Conservation (phyloP, 53 echinoderm and acorn worm genomes). For the Patiria pectinifera region DNA sequence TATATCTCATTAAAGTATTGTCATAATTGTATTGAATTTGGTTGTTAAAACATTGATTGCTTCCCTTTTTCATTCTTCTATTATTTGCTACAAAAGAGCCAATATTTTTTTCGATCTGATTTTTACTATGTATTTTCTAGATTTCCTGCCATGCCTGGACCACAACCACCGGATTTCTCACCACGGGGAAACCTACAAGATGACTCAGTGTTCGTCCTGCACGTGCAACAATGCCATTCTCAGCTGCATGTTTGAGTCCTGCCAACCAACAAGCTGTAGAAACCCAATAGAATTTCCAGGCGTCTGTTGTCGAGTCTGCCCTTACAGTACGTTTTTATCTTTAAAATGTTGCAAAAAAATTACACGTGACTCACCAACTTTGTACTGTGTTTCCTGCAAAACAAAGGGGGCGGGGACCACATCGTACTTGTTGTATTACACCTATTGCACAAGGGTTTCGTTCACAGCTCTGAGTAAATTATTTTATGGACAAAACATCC, state of each 20-base stretch:
- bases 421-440: too few relatives aligned
- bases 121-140: conserved; percentile 56
- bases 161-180: conserved; percentile 42
- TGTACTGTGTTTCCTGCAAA: too few relatives aligned
- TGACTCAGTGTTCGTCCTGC: conserved; percentile 81
- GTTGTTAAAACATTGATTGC: too few relatives aligned
- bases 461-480: too few relatives aligned
- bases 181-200: conserved; percentile 69
- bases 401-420: too few relatives aligned
- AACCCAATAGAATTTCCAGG: conserved; percentile 66
- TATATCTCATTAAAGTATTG: too few relatives aligned
- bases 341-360: background rate
- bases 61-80: too few relatives aligned
- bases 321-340: conserved; percentile 76
- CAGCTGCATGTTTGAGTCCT: conserved; percentile 77
- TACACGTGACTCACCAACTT: too few relatives aligned
- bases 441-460: too few relatives aligned
- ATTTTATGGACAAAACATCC: too few relatives aligned
- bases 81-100: too few relatives aligned
- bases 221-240: conserved; percentile 82
- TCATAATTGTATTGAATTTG: too few relatives aligned
- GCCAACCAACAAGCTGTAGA: conserved; percentile 70
- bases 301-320: conserved; percentile 84
- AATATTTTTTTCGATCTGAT: background rate
- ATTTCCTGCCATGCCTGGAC: conserved; percentile 9